Conservation (phyloP, 1,140 invertebrate genomes). For the Scylla paramamosain region DNA sequence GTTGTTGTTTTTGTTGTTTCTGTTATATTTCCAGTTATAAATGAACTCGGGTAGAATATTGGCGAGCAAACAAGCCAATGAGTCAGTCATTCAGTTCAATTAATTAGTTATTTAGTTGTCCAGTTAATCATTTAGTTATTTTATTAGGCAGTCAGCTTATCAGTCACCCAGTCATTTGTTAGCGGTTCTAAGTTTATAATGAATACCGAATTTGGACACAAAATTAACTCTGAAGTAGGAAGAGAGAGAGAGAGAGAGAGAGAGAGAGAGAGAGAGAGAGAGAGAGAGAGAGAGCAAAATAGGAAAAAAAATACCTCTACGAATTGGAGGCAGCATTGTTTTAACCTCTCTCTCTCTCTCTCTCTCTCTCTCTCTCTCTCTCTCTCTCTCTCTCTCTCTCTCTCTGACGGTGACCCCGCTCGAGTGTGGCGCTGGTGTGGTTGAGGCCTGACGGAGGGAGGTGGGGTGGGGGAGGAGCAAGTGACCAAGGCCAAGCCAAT, state of each 20-base stretch:
- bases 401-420: background rate
- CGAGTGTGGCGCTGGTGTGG: background rate
- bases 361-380: constrained; percentile 32
- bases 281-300: background rate
- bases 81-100: no score
- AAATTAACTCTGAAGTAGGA: no score
- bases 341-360: background rate
- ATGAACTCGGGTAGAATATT: no score
- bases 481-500: constrained; percentile 64
- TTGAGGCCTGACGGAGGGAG: background rate
- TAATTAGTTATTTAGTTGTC: no score
- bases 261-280: no score
- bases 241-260: no score
- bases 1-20: background rate
- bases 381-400: constrained; percentile 39
- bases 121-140: no score
- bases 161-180: no score
- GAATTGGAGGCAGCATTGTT: background rate
- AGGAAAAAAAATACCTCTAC: background rate
- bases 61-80: no score
- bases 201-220: no score
- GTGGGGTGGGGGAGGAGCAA: background rate
- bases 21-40: background rate
- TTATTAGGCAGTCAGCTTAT: no score
- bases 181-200: no score